Base-by-base conservation (phyloP, 2,797 vertebrate genomes). In the Centroberyx gerrardi region DNA sequence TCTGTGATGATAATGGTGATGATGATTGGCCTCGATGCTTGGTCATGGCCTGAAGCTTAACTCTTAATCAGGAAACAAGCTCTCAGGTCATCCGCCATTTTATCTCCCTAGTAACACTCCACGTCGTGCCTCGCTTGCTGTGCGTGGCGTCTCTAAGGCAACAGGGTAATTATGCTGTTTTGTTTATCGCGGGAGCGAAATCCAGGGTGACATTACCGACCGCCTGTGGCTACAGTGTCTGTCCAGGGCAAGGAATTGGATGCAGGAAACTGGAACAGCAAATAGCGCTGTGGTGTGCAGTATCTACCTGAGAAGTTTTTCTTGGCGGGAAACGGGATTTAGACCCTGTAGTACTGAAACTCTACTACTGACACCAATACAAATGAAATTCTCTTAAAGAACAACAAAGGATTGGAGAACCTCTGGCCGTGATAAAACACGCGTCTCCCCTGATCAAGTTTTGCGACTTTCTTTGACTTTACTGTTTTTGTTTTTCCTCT, bases 31-130 rank as follows among this genome's bases (percentile, higher is more conserved):
- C 56, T 12, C 62, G 61, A 72, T 73, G 58, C 28, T 12, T 2
- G 44, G 38, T 78, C 56, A 53, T 55, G 63, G 52, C 51, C 60
- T 76, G 72, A 80, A 69, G 82, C 58, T 64, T 61, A 22, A 58
- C 60, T 49, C 58, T 55, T 85, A 74, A 85, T 89, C 81, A 74
- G 66, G 46, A 82, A 87, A 64, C 66, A 59, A 59, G 76, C 64
- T 77, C 69, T 40, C 53, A 62, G 69, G 77, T 61, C 49, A 53
- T 53, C 33, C 54, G 79, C 15, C 28, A 31, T 83, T 74, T 84
- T 69, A 87, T 86, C 69, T 80, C 63, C 65, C 15, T 62, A 62
- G 70, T 60, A 83, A 74, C 63, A 31, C n/a, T 42, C 33, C 0
- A 4, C 22, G 14, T 61, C 65, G 66, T 22, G 52, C 61, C 15